A percentile compares a stretch with the other conserved stretches of the same genome.
Evolutionary conservation across 2,888 invertebrate genomes (phyloP).

Genomic region (Sinodicranocentrus sp.): DNA sequence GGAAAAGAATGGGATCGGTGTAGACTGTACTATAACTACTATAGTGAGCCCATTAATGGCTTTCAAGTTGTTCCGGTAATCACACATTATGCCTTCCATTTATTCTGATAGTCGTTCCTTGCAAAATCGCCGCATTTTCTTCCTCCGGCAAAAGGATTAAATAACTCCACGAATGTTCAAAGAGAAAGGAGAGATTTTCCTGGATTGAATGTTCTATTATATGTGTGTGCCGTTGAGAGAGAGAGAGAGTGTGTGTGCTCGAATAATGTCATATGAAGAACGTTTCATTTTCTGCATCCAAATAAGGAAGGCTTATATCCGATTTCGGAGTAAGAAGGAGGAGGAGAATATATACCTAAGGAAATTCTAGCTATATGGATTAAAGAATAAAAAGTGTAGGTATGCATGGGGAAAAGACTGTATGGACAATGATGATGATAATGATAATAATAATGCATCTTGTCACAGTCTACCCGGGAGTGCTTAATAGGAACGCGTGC

Average conservation of each 20-base stretch:
- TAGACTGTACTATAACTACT: not conserved
- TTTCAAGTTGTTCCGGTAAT: constrained; percentile 66
- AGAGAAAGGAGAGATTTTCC: constrained; percentile 54
- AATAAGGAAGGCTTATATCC: not conserved
- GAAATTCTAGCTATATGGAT: not conserved
- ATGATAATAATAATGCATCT: constrained; percentile 60
- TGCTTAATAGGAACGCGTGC: constrained; percentile 50
- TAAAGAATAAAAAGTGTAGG: not conserved
- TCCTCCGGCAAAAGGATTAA: constrained; percentile 60
- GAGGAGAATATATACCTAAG: too few relatives aligned
- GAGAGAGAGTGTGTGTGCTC: constrained; percentile 31
- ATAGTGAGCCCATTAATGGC: constrained; percentile 55
- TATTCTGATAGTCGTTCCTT: constrained; percentile 64
- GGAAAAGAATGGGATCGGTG: too few relatives aligned
- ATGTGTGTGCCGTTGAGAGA: constrained; percentile 29
- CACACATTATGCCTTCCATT: constrained; percentile 66
- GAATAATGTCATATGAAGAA: constrained; percentile 49
- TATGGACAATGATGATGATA: constrained; percentile 15
- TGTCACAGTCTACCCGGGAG: constrained; percentile 49
- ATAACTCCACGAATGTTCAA: constrained; percentile 60
- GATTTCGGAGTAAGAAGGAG: not conserved
- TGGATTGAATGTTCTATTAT: constrained; percentile 55
- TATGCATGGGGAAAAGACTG: not conserved
- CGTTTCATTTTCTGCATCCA: constrained; percentile 9
- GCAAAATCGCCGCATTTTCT: constrained; percentile 65